Conservation (phyloP, 1,140 invertebrate species). For the Drosophila ogumai region DNA sequence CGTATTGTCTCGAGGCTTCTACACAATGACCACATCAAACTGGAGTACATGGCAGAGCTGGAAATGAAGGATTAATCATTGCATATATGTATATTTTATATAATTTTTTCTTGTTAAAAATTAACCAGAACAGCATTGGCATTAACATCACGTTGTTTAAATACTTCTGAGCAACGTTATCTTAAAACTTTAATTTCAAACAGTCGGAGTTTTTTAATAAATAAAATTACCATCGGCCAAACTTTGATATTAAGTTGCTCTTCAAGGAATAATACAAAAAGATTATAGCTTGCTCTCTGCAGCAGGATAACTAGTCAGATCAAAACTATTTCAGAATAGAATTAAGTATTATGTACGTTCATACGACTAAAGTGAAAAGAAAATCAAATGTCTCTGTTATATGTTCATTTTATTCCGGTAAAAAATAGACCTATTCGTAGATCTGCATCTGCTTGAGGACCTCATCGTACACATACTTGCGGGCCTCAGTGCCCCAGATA, state of each 20-base stretch:
- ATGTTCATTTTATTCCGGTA: slow-evolving; percentile 34
- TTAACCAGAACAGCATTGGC: not conserved
- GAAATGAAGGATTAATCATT: slow-evolving; percentile 4
- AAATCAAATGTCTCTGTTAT: not conserved
- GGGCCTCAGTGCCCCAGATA: slow-evolving; percentile 88
- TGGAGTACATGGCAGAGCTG: slow-evolving; percentile 37
- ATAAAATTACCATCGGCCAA: no score
- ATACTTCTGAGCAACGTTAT: no score
- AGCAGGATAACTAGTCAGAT: no score
- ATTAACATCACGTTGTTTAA: no score
- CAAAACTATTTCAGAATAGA: no score
- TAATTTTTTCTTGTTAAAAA: not conserved
- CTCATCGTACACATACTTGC: slow-evolving; percentile 87
- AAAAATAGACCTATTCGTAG: slow-evolving; percentile 51
- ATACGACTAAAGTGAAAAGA: no score
- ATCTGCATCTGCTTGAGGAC: slow-evolving; percentile 65
- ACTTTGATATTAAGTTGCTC: no score
- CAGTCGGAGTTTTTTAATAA: no score
- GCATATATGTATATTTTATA: not conserved
- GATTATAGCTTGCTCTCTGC: no score
- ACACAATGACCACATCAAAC: slow-evolving; percentile 13
- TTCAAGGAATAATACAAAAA: no score
- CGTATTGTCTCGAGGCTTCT: slow-evolving; percentile 16
- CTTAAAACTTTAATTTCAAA: no score
- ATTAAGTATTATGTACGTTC: no score